Conservation (phyloP, 1,140 invertebrate genomes). For the Danaus plexippus region DNA sequence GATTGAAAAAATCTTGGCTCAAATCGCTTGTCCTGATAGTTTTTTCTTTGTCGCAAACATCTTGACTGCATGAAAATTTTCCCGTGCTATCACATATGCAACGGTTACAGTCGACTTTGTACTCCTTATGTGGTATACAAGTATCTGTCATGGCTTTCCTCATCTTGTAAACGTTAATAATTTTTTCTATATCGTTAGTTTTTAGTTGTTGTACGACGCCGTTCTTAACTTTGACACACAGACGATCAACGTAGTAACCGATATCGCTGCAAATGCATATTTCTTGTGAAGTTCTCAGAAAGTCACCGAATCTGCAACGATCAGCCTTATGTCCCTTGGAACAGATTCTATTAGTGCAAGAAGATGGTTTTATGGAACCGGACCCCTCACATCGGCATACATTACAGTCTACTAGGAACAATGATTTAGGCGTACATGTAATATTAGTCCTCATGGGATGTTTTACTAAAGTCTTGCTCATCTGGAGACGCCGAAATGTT, state of each 20-base stretch:
- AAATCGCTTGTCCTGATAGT: neutral
- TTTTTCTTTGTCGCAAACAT: constrained; percentile 16
- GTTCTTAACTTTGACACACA: constrained; percentile 28
- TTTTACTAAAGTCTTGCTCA: neutral
- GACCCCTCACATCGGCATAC: constrained; percentile 28
- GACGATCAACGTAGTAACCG: constrained; percentile 33
- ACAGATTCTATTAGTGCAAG: constrained; percentile 35
- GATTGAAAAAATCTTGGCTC: constrained; percentile 3
- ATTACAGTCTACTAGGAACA: constrained; percentile 38
- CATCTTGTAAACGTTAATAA: constrained; percentile 17
- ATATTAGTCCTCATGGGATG: constrained; percentile 20
- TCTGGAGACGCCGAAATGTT: constrained; percentile 17
- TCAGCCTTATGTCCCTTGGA: constrained; percentile 26
- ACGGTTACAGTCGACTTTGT: constrained; percentile 52
- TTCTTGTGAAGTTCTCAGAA: constrained; percentile 26
- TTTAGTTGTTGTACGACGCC: constrained; percentile 22
- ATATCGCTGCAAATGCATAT: constrained; percentile 38
- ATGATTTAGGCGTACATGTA: constrained; percentile 23
- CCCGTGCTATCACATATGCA: constrained; percentile 44
- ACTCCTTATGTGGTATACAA: constrained; percentile 26
- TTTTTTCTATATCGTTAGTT: constrained; percentile 5
- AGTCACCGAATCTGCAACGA: constrained; percentile 28
- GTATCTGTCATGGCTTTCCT: constrained; percentile 13
- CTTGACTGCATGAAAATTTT: constrained; percentile 47
- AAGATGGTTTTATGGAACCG: constrained; percentile 18